These are phyloP conservation scores for Pyrgilauda ruficollis DNA, from an alignment of 2,113 vertebrate species.

Conservation along the genomic window DNA sequence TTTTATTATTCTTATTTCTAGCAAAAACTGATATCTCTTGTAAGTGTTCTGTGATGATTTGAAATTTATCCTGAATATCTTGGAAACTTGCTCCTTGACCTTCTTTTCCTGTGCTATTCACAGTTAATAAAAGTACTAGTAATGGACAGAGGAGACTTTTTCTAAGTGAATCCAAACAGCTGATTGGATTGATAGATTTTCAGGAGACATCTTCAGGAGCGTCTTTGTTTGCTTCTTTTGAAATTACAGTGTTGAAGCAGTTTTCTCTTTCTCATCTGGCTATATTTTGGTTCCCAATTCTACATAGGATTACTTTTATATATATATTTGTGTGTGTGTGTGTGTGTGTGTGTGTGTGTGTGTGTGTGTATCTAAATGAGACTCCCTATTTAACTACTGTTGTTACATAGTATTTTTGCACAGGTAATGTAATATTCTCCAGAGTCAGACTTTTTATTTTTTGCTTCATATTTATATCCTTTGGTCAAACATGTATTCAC, in stretches of 20 bases:
- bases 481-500: background rate
- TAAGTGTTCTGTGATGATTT: background rate
- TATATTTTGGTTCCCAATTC: background rate
- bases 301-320: background rate
- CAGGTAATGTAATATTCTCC: background rate
- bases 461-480: background rate
- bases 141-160: background rate
- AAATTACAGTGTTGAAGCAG: background rate
- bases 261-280: background rate
- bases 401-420: background rate
- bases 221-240: background rate
- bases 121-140: background rate
- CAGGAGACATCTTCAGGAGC: background rate
- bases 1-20: constrained; percentile 15
- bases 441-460: background rate
- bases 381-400: background rate
- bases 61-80: constrained; percentile 4
- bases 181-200: background rate
- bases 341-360: background rate
- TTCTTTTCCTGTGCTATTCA: background rate
- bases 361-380: background rate
- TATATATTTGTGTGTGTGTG: too few relatives aligned
- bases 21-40: background rate
- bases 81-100: background rate
- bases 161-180: background rate